phyloP scores from a whole-genome alignment of 2,888 invertebrate species.

The Azorinus chamasolen region DNA sequence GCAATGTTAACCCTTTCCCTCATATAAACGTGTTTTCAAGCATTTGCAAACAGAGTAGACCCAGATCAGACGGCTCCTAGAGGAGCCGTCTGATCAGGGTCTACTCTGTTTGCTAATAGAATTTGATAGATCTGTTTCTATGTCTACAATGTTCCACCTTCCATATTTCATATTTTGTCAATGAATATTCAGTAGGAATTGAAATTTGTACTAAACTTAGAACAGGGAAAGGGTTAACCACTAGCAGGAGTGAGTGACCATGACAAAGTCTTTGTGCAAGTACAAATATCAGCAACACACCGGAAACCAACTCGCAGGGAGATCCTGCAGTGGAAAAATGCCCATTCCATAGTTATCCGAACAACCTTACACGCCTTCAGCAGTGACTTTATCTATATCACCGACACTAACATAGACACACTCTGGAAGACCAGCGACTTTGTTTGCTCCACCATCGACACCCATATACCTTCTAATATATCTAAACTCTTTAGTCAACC shows the following conservation, averaged over 20 bases:
- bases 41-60: too few species aligned
- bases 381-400: not conserved
- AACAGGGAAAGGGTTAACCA: too few species aligned
- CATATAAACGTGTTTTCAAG: too few species aligned
- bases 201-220: too few species aligned
- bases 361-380: conserved; percentile 5
- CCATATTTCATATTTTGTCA: too few species aligned
- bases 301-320: conserved; percentile 14
- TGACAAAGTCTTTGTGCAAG: conserved; percentile 29
- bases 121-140: too few species aligned
- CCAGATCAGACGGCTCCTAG: too few species aligned
- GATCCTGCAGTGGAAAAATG: conserved; percentile 32
- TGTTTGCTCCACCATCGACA: conserved; percentile 8
- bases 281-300: not conserved
- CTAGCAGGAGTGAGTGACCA: conserved; percentile 34
- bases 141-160: too few species aligned
- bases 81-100: too few species aligned
- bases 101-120: too few species aligned
- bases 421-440: conserved; percentile 20
- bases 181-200: too few species aligned
- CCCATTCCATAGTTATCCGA: not conserved
- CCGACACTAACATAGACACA: conserved; percentile 9
- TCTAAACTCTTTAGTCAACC: conserved; percentile 25
- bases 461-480: conserved; percentile 24
- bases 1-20: too few species aligned